Base-by-base conservation (phyloP, 2,888 invertebrate species). In the Cetonia aurata region DNA sequence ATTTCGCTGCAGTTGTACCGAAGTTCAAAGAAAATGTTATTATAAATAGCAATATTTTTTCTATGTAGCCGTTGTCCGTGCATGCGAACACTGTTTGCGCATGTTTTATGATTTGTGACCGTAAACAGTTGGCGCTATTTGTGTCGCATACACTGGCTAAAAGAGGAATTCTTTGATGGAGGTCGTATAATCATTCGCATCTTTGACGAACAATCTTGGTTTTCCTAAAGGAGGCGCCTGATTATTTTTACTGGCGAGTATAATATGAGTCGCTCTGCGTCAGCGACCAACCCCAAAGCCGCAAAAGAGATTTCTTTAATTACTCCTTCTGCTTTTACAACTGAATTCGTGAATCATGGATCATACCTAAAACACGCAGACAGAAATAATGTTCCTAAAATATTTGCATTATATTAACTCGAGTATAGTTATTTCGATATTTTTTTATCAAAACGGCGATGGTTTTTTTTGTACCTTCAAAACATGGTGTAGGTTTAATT, bases 41-140 rank as follows among this genome's bases (percentile, higher is more conserved):
- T 25, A 60, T 60, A 60, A 60, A 60, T 60, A 60, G 31, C 46
- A 9, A 46, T 46, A 46, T 46, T 60, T 60, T 46, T 60, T 25
- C 3, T 60, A 46, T n/a, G n/a, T n/a, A n/a, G n/a, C n/a, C n/a
- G n/a, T n/a, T n/a, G n/a, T 48, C 31, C 15, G 46, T 17, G 10
- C 50, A 19, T 15, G 50, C 12, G 31, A 12, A 48, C 31, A 46
- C 31, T 60, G 44, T 25, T 60, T 60, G 8, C 48, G 8, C 41
- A 10, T 33, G 44, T 31, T 60, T 60, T 60, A 60, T 48, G 15
- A 60, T 48, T 31, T 60, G 10, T 13, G 46, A 59, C 44, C 25
- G 57, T 59, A 44, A 59, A 42, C 41, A 56, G 50, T 50, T 12
- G 9, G 25, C 1, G 25, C 17, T 52, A 52, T 25, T 52, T 25